These are phyloP conservation scores for Prunella strophiata DNA, from an alignment of 2,797 vertebrate genomes.

Conservation along the genomic window DNA sequence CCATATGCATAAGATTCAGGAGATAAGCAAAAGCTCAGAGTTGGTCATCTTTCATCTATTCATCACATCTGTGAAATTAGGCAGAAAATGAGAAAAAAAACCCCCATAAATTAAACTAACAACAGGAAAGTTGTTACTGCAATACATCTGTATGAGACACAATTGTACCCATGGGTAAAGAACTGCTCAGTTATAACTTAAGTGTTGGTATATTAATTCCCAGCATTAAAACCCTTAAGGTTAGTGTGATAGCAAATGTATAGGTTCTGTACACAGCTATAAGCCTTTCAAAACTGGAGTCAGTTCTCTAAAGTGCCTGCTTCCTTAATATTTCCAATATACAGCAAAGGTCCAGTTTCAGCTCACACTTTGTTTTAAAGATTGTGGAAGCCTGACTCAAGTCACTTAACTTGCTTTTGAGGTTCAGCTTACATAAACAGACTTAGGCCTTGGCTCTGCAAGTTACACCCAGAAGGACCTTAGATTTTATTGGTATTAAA, in stretches of 20 bases:
- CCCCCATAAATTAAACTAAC: background rate
- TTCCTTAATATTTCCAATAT: background rate
- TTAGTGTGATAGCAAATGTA: background rate
- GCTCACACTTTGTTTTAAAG: background rate
- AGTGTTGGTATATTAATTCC: background rate
- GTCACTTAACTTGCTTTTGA: background rate
- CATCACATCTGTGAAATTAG: background rate
- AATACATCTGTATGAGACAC: background rate
- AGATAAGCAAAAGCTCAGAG: background rate
- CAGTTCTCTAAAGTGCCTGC: background rate
- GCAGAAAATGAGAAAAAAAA: background rate
- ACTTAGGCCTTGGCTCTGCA: background rate
- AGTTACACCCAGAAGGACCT: background rate
- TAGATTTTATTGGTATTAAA: background rate
- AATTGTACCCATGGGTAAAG: background rate
- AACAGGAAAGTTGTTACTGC: background rate
- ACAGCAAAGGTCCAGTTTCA: background rate
- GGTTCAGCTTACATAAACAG: background rate
- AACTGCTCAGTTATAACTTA: background rate
- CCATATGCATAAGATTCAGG: background rate
- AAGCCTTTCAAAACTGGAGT: background rate
- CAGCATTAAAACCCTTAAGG: background rate
- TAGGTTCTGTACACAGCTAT: background rate
- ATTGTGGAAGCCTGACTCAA: background rate
- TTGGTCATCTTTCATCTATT: background rate